Base-by-base conservation (phyloP, 1,140 invertebrate species). In the Formica selysi region DNA sequence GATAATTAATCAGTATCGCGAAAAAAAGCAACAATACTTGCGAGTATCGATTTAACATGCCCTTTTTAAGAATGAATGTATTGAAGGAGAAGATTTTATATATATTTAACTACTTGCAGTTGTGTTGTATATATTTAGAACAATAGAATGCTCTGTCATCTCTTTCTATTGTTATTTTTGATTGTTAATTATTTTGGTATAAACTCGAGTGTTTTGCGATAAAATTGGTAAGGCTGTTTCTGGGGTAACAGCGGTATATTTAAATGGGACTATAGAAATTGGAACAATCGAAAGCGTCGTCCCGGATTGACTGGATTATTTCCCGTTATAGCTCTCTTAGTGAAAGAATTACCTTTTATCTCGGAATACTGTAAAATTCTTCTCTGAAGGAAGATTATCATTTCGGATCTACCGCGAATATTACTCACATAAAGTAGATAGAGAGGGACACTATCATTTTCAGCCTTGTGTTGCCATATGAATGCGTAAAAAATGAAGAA, bases 361-460 rank as follows among this genome's bases (percentile, higher is more conserved):
- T 54, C 26, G 4, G 22, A 62, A 62, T 48, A n/a, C 16, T 16
- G 29, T 64, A 10, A 36, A 76, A 57, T n/a, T 78, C 62, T 76
- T 64, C 36, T 41, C 54, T 22, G 13, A 22, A 78, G 32, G 65
- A 78, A 85, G 81, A 76, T 76, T 78, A 76, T 76, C 81, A 67
- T 57, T 78, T 65, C 22, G 32, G 54, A 44, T 78, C 22, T 19
- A 67, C n/a, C 48, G 81, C 48, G 81, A 73, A 85, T 76, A 85
- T 85, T 85, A 57, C 48, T 65, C 44, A 32, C 44, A 32, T 22
- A 19, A 10, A 62, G 61, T 29, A 83, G 38, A 74, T 73, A 73
- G 38, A n/a, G 11, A 8, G n/a, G 4, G 48, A 73, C 8, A 29
- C 26, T 44, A 61, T 29, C 51, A 57, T 81, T 32, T 26, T 62